Conservation (phyloP, 2,888 invertebrate species). For the Nasonia oneida region DNA sequence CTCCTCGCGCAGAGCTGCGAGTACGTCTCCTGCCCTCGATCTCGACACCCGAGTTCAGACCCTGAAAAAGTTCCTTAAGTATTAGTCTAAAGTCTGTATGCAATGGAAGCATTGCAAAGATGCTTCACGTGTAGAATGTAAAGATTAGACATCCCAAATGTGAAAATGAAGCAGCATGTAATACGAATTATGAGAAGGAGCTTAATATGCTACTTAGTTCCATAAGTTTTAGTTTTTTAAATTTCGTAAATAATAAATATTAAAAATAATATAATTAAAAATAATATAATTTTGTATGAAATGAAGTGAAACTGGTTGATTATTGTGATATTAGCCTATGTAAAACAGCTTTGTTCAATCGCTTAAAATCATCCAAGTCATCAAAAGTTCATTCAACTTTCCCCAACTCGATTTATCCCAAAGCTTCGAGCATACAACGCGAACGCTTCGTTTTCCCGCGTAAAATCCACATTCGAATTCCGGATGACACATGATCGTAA, state of each 20-base stretch:
- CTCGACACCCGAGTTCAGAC: slow-evolving; percentile 79
- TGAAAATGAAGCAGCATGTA: background rate
- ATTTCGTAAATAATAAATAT: too few species aligned
- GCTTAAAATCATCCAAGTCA: too few species aligned
- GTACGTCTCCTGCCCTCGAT: slow-evolving; percentile 82
- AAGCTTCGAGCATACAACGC: background rate
- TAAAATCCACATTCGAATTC: slow-evolving; percentile 11
- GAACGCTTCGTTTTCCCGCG: background rate
- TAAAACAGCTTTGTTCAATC: too few species aligned
- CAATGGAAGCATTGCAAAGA: background rate
- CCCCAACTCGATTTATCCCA: background rate
- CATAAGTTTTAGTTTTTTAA: background rate
- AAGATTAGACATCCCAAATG: background rate
- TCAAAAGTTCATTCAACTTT: too few species aligned
- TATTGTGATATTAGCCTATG: too few species aligned
- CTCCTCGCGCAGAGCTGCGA: slow-evolving; percentile 81
- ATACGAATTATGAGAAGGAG: background rate
- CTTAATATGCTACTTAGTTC: background rate
- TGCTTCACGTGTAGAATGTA: background rate
- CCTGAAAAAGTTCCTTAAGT: slow-evolving; percentile 72
- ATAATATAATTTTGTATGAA: too few species aligned
- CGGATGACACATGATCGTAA: slow-evolving; percentile 55
- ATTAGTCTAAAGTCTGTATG: background rate
- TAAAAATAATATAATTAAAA: background rate
- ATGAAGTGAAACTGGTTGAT: too few species aligned